Base-by-base conservation (phyloP, 2,888 invertebrate species). In the Arge pagana region DNA sequence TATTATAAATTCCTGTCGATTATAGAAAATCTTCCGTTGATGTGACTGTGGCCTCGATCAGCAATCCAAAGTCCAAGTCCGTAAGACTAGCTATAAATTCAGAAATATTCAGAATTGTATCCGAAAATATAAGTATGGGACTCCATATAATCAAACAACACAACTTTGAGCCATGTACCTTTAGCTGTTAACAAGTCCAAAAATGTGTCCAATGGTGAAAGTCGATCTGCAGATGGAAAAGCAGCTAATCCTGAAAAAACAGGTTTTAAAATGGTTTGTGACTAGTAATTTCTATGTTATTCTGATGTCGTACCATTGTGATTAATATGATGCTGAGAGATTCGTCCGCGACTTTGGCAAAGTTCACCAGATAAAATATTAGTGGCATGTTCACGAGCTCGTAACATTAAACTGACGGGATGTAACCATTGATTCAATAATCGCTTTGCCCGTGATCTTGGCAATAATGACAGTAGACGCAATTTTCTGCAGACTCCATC, bases 101-200 rank as follows among this genome's bases (percentile, higher is more conserved):
- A n/a, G n/a, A n/a, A 13, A 24, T 35, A 49, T 28, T 28, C 31
- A 21, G 8, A 53, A 41, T 5, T 13, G 18, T 45, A 10, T 10
- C 21, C 19, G 15, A 8, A 18, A 15, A 28, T 10, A 31, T 19
- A 21, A n/a, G 49, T 35, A 41, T 4, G n/a, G n/a, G n/a, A n/a
- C n/a, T n/a, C n/a, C n/a, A 30, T 23, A 23, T 10, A 18, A 48
- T 48, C 4, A 23, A 48, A 3, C 16, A 40, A 11, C 28, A 30
- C 4, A n/a, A 10, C 45, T 36, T 6, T 28, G 24, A 19, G 23
- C 45, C 26, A 30, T 19, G 4, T 68, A 79, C 80, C 80, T 79
- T 93, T 93, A 5, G 92, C 93, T 1, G 92, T 92, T 33, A 93
- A 79, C 52, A 93, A 79, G 76, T 92, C 90, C 53, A 93, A 79